Conservation (phyloP, 1,140 invertebrate species). For the Stegodyphus mimosarum region DNA sequence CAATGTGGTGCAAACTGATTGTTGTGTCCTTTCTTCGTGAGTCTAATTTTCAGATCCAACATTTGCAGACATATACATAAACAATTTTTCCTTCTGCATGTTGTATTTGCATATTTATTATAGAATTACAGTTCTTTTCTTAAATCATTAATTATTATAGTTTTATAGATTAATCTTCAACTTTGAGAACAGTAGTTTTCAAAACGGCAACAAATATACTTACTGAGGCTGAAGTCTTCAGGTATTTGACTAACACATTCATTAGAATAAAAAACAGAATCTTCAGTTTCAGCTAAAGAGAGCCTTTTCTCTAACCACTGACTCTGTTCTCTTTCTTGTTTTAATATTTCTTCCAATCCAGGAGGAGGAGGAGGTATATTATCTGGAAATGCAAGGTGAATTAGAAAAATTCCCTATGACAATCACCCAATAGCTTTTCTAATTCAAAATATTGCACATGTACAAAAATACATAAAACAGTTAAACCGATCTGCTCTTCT, state of each 20-base stretch:
- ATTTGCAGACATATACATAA: too few species aligned
- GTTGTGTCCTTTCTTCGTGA: too few species aligned
- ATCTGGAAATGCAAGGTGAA: slow-evolving; percentile 24
- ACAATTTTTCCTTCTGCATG: not conserved
- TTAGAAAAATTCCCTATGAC: not conserved
- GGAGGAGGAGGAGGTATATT: slow-evolving; percentile 46
- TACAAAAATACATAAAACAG: too few species aligned
- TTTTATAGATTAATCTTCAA: too few species aligned
- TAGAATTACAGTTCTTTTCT: too few species aligned
- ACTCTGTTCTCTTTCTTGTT: slow-evolving; percentile 44
- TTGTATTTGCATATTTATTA: not conserved
- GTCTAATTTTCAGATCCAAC: too few species aligned
- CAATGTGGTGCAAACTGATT: too few species aligned
- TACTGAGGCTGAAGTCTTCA: slow-evolving; percentile 32
- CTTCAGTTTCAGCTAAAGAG: slow-evolving; percentile 27
- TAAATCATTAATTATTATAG: too few species aligned
- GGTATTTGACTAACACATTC: not conserved
- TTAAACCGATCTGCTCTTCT: too few species aligned
- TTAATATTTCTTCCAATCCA: slow-evolving; percentile 50
- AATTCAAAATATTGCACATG: too few species aligned
- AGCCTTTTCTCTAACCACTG: slow-evolving; percentile 42
- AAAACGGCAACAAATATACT: not conserved
- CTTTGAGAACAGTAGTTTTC: not conserved
- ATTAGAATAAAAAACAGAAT: slow-evolving; percentile 2
- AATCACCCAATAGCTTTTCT: too few species aligned